Conservation (phyloP, 2,888 invertebrate genomes). For the Pasiphila rectangulata region DNA sequence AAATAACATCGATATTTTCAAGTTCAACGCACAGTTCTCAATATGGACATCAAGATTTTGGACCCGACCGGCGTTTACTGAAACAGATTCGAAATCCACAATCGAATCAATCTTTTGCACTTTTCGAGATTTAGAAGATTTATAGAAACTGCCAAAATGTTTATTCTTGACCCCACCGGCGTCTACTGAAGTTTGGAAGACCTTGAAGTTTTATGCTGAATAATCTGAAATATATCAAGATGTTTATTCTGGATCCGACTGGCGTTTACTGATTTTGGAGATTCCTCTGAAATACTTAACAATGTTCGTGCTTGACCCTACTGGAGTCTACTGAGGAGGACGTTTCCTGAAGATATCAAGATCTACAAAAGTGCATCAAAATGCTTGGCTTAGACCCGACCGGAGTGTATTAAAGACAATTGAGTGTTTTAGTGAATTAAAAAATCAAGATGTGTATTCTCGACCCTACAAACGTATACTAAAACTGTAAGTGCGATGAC, state of each 20-base stretch:
- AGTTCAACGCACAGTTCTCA: conserved; percentile 53
- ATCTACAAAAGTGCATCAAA: conserved; percentile 45
- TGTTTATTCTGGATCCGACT: conserved; percentile 67
- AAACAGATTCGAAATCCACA: conserved; percentile 34
- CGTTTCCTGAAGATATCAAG: conserved; percentile 31
- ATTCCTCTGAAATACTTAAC: conserved; percentile 38
- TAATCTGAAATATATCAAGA: conserved; percentile 43
- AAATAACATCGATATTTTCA: conserved; percentile 72
- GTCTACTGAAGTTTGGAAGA: conserved; percentile 56
- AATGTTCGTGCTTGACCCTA: conserved; percentile 72
- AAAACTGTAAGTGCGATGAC: conserved; percentile 53
- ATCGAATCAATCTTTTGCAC: conserved; percentile 29
- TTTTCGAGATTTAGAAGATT: conserved; percentile 28
- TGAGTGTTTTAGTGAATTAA: conserved; percentile 46
- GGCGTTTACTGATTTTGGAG: conserved; percentile 54
- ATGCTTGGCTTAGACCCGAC: conserved; percentile 57
- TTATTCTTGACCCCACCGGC: conserved; percentile 66
- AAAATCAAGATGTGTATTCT: conserved; percentile 44
- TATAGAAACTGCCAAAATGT: conserved; percentile 49
- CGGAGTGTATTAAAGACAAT: conserved; percentile 51
- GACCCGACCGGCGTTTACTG: conserved; percentile 76
- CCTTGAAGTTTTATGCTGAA: conserved; percentile 20
- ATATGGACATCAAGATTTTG: conserved; percentile 72
- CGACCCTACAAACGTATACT: conserved; percentile 60
- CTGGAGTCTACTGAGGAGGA: conserved; percentile 69